These are phyloP conservation scores for Tinea semifulvella DNA, from an alignment of 2,888 invertebrate genomes.

Conservation along the genomic window DNA sequence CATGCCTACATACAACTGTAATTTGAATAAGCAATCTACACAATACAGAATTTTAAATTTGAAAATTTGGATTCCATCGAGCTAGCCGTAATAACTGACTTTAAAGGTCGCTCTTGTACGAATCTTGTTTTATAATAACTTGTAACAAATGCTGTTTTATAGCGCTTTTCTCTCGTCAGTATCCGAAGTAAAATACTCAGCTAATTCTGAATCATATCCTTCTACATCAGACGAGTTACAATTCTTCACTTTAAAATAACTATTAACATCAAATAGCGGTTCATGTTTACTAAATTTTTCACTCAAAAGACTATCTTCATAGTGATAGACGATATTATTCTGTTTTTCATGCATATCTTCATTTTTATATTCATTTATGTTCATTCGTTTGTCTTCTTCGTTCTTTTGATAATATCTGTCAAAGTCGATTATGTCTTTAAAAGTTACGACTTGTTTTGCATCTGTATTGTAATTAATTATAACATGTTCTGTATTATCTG, in stretches of 20 bases:
- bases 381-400: not conserved
- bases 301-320: not conserved
- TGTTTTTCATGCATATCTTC: not conserved
- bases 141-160: too few relatives aligned
- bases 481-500: not conserved
- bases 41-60: too few relatives aligned
- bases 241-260: too few relatives aligned
- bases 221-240: not conserved
- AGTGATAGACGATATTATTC: not conserved
- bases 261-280: not conserved
- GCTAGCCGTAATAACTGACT: too few relatives aligned
- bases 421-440: conserved; percentile 1
- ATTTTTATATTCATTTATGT: not conserved
- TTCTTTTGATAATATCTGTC: not conserved
- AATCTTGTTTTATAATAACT: too few relatives aligned
- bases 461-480: not conserved
- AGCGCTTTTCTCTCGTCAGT: too few relatives aligned
- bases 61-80: too few relatives aligned
- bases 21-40: too few relatives aligned
- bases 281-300: too few relatives aligned
- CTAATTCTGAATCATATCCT: conserved; percentile 8
- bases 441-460: not conserved
- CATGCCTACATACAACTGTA: too few relatives aligned
- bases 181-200: not conserved
- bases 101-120: too few relatives aligned